phyloP scores from a whole-genome alignment of 1,140 invertebrate genomes.

The Pollicipes pollicipes region DNA sequence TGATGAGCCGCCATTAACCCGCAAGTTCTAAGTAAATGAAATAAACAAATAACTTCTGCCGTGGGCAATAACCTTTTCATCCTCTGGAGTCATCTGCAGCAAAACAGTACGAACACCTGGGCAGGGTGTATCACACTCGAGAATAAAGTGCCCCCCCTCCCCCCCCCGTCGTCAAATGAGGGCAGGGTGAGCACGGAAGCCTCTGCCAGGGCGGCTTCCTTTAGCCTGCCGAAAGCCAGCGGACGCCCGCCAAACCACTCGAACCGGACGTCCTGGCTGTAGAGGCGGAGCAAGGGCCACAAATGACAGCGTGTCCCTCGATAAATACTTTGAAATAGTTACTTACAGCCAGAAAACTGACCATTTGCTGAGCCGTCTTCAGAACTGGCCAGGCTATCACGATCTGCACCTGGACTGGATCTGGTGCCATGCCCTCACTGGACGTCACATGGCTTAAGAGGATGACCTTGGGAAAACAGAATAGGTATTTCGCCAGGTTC shows the following conservation, averaged over 20 bases:
- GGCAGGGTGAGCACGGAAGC: not conserved
- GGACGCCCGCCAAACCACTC: not conserved
- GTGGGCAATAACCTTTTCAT: not conserved
- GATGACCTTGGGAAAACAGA: not conserved
- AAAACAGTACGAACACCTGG: not conserved
- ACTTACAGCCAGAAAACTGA: not conserved
- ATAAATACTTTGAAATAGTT: not conserved
- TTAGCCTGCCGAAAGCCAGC: not conserved
- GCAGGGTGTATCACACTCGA: not conserved
- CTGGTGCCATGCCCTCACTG: not conserved
- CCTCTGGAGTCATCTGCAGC: not conserved
- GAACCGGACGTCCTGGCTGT: not conserved
- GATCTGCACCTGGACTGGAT: not conserved
- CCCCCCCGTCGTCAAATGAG: not conserved
- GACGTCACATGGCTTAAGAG: not conserved
- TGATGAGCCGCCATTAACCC: too few species aligned
- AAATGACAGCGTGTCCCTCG: not conserved
- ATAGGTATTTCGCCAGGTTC: not conserved
- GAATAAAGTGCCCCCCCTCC: not conserved
- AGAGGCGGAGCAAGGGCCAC: not conserved
- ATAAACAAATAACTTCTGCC: too few species aligned
- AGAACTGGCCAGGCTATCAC: not conserved
- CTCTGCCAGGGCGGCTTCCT: not conserved
- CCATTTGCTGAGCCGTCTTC: not conserved
- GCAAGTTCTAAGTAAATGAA: too few species aligned